phyloP scores from a whole-genome alignment of 2,888 invertebrate species.

The Leptopilina drosophilae region DNA sequence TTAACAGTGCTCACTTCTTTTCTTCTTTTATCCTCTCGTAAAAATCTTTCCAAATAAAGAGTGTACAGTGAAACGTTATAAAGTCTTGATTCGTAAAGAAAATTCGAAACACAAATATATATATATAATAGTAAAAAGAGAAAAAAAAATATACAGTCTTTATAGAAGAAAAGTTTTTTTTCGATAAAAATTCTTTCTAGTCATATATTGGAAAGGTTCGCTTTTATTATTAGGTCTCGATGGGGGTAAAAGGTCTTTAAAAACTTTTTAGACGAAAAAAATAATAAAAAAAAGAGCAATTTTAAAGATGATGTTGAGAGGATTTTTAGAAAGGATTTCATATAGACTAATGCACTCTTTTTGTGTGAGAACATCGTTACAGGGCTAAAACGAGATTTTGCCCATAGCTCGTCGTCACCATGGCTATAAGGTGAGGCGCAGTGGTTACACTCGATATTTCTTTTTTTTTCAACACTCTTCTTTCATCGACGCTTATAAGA shows the following conservation, averaged over 20 bases:
- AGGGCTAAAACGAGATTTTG: slow-evolving; percentile 26
- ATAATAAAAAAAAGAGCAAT: neutral
- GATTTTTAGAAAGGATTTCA: slow-evolving; percentile 27
- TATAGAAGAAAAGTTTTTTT: neutral
- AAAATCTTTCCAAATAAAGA: slow-evolving; percentile 22
- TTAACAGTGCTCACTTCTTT: slow-evolving; percentile 9
- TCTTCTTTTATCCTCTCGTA: slow-evolving; percentile 9
- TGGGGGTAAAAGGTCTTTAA: slow-evolving; percentile 2
- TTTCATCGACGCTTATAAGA: slow-evolving; percentile 37
- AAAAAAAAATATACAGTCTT: neutral
- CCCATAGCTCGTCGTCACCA: slow-evolving; percentile 23
- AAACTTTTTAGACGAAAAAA: neutral
- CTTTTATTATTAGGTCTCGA: neutral
- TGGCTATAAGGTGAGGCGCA: neutral
- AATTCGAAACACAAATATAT: neutral
- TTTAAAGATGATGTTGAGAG: neutral
- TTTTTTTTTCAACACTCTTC: slow-evolving; percentile 13
- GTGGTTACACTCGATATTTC: slow-evolving; percentile 26
- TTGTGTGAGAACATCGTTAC: slow-evolving; percentile 29
- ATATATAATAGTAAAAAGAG: neutral
- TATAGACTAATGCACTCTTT: slow-evolving; percentile 27
- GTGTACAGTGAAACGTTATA: neutral
- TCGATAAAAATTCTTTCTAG: neutral
- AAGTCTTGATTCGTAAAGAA: neutral
- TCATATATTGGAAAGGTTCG: neutral